A percentile compares a stretch with the other conserved stretches of the same genome.
phyloP scores from a whole-genome alignment of 2,797 vertebrate genomes.

The Hemitrygon akajei region DNA sequence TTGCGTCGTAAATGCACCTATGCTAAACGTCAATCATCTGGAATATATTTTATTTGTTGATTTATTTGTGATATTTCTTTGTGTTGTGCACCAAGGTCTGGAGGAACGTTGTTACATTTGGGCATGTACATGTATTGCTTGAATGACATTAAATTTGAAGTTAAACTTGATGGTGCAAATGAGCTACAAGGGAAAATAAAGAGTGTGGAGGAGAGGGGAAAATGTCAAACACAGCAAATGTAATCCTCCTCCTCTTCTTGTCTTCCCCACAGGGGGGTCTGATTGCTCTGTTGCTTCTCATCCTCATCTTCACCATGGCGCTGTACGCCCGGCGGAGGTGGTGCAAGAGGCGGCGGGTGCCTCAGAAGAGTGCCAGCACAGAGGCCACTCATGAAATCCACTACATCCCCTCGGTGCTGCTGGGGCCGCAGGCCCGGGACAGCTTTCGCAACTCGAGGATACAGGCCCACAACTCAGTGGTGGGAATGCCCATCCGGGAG shows the following conservation, averaged over 20 bases:
- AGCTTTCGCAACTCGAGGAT: slow-evolving; percentile 74
- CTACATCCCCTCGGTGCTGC: slow-evolving; percentile 92
- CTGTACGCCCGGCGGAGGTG: slow-evolving; percentile 87
- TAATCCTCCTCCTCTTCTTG: not conserved
- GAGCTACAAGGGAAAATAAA: not conserved
- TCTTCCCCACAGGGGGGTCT: slow-evolving; percentile 76
- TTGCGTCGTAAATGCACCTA: no score
- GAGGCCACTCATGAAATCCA: slow-evolving; percentile 98
- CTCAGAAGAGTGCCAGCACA: slow-evolving; percentile 93
- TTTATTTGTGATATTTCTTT: no score
- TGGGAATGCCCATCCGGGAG: slow-evolving; percentile 90
- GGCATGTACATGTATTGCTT: no score
- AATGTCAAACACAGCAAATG: not conserved
- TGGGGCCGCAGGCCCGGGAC: slow-evolving; percentile 83
- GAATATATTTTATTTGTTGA: no score
- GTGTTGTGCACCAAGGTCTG: no score
- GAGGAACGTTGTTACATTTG: no score
- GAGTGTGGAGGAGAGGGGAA: not conserved
- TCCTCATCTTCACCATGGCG: slow-evolving; percentile 87
- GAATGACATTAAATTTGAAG: no score
- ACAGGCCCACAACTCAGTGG: slow-evolving; percentile 82
- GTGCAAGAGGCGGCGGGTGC: slow-evolving; percentile 83
- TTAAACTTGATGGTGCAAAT: no score
- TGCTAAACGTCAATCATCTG: no score
- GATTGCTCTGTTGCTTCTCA: slow-evolving; percentile 85